Percentiles rank a stretch among this genome's conserved stretches.
Conservation (phyloP, 2,888 invertebrate genomes). For the Aethes cnicana region DNA sequence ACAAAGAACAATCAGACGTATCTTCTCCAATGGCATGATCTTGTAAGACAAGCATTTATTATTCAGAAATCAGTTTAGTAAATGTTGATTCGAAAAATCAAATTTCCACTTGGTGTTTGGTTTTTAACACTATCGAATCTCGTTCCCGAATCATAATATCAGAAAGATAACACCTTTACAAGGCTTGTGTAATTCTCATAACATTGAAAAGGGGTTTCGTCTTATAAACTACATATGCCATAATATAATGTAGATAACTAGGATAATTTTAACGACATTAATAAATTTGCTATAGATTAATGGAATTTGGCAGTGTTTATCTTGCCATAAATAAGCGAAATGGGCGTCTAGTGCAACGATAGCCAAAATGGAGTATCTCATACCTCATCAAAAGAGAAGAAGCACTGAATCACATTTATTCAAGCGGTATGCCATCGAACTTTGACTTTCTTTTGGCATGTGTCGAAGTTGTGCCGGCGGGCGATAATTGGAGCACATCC, state of each 20-base stretch:
- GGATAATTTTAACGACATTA: slow-evolving; percentile 5
- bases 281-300: slow-evolving; percentile 19
- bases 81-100: slow-evolving; percentile 11
- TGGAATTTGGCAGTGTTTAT: slow-evolving; percentile 9
- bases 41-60: too few species aligned
- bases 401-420: slow-evolving; percentile 22
- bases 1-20: neutral
- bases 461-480: slow-evolving; percentile 56
- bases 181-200: neutral
- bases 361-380: slow-evolving; percentile 7
- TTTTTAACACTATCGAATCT: slow-evolving; percentile 21
- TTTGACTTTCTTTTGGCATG: slow-evolving; percentile 75
- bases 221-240: neutral
- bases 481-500: slow-evolving; percentile 64
- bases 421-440: slow-evolving; percentile 62
- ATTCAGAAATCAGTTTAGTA: slow-evolving; percentile 16
- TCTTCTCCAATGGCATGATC: too few species aligned
- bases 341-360: neutral
- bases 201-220: slow-evolving; percentile 1
- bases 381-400: slow-evolving; percentile 7
- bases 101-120: slow-evolving; percentile 7
- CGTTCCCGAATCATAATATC: slow-evolving; percentile 10
- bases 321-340: slow-evolving; percentile 17
- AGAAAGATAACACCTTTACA: neutral
- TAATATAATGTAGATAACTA: too few species aligned